These are phyloP conservation scores for Tenebrosternarchus preto DNA, from an alignment of 2,113 vertebrate species.

Conservation along the genomic window DNA sequence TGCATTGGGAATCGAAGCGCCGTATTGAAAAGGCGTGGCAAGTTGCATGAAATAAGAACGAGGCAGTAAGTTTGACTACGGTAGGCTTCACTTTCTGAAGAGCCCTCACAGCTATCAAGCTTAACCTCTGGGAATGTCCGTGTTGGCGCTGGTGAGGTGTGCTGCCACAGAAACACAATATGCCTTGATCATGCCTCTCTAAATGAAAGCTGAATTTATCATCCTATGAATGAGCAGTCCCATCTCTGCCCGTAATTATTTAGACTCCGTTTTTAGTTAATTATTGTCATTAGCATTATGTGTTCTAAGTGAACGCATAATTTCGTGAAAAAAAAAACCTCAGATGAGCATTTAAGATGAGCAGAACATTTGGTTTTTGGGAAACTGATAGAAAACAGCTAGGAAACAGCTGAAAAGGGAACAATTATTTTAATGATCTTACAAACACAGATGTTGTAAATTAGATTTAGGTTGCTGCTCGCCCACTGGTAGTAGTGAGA, in stretches of 20 bases:
- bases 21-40: background rate
- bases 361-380: conserved; percentile 91
- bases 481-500: conserved; percentile 77
- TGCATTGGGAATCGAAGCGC: background rate
- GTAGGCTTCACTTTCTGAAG: conserved; percentile 37
- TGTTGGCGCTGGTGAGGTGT: conserved; percentile 63
- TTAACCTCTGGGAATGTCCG: conserved; percentile 57
- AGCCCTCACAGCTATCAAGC: conserved; percentile 61
- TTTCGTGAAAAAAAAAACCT: conserved; percentile 79
- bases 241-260: conserved; percentile 87
- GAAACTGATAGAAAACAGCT: conserved; percentile 94
- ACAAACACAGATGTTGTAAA: conserved; percentile 93
- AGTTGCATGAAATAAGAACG: conserved; percentile 27
- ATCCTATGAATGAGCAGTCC: conserved; percentile 72
- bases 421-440: conserved; percentile 99
- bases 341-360: conserved; percentile 85
- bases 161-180: conserved; percentile 71
- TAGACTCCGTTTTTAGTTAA: conserved; percentile 95
- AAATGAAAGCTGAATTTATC: conserved; percentile 66
- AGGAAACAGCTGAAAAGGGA: conserved; percentile 96
- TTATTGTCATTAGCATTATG: conserved; percentile 97
- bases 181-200: conserved; percentile 73
- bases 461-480: conserved; percentile 90
- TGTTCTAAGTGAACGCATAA: conserved; percentile 90
- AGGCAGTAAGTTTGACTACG: conserved; percentile 38